Conservation (phyloP, 2,888 invertebrate genomes). For the Rhingia campestris region DNA sequence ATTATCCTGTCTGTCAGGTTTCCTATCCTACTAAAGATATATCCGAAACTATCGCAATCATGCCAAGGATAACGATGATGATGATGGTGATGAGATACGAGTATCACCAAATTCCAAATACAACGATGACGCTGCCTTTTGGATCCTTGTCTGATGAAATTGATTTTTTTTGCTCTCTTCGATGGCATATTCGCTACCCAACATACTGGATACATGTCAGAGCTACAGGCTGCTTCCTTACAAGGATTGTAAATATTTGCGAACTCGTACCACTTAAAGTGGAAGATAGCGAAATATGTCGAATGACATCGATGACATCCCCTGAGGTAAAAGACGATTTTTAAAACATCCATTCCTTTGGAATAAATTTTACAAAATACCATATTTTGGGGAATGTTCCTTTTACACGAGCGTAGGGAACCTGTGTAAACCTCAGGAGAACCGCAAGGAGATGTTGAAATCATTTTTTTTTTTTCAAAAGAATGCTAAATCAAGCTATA, state of each 20-base stretch:
- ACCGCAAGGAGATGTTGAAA: conserved; percentile 6
- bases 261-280: neutral
- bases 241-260: neutral
- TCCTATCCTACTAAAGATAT: conserved; percentile 29
- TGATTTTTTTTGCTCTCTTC: conserved; percentile 22
- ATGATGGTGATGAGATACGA: conserved; percentile 41
- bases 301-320: conserved; percentile 30
- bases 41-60: conserved; percentile 45
- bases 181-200: neutral
- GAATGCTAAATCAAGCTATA: conserved; percentile 4
- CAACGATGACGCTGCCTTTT: neutral
- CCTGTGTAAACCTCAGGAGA: conserved; percentile 9
- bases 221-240: neutral
- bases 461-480: conserved; percentile 6
- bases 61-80: conserved; percentile 20
- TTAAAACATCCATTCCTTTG: neutral
- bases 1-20: conserved; percentile 32
- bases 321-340: conserved; percentile 18
- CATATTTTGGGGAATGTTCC: conserved; percentile 7
- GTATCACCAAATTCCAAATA: conserved; percentile 1
- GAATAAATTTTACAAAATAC: conserved; percentile 9
- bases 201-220: neutral
- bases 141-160: conserved; percentile 33
- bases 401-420: neutral
- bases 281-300: neutral